Base-by-base conservation (phyloP, 2,888 invertebrate species). In the Diarsia rubi region DNA sequence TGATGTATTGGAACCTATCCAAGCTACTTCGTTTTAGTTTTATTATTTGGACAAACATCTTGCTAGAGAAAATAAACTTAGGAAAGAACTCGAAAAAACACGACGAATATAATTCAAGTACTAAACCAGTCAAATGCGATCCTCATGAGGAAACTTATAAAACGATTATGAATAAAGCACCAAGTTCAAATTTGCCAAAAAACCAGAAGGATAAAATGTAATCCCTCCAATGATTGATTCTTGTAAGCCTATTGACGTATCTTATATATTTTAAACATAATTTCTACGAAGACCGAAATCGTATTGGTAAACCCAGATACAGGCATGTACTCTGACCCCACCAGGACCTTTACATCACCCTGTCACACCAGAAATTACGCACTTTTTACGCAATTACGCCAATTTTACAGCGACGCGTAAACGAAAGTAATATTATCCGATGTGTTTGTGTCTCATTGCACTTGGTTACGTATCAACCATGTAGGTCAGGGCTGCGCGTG, bases 391-490 rank as follows among this genome's bases (percentile, higher is more conserved):
- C 76, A 82, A 83, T 75, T 47, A 65, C 67, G 81, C 60, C 72
- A 76, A 72, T 79, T 76, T 77, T 60, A 60, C 74, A 54, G 63
- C 77, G 52, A 67, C 77, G 78, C 82, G 86, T 78, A 79, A 88
- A 81, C 80, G 88, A 86, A 87, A 88, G 88, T 88, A 77, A 74
- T 77, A 73, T 74, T 86, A 82, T 86, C 78, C 78, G 82, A 86
- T 84, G 75, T 86, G 86, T 86, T 85, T 86, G 85, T 86, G 85
- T 86, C 83, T 81, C 86, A 88, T 81, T 87, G 88, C 87, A 88
- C 87, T 87, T 88, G 87, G 86, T 86, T 78, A 84, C 79, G 78
- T 79, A 78, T 78, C 67, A 44, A 27, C 54, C 69, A 88, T 87
- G 78, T 88, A 69, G 88, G 88, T 88, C 88, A 88, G 52, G 88